Evolutionary conservation across 2,888 invertebrate genomes (phyloP).

Genomic region (Sthenelais limicola): DNA sequence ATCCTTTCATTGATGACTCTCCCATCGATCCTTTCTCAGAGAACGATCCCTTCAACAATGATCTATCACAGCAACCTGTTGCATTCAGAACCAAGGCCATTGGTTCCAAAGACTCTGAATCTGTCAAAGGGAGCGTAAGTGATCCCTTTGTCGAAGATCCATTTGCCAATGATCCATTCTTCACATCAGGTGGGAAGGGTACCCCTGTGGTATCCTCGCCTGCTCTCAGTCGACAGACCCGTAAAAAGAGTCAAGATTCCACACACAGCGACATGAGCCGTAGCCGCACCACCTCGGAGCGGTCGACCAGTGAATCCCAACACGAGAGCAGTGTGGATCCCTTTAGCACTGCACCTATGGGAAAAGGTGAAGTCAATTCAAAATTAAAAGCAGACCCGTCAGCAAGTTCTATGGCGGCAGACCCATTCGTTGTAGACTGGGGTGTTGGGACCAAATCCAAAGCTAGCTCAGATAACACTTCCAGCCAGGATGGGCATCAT

Average conservation of each 20-base stretch:
- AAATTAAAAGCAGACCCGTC: conserved; percentile 28
- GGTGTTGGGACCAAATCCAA: neutral
- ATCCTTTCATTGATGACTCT: conserved; percentile 30
- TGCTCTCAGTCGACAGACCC: conserved; percentile 21
- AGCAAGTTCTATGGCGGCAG: conserved; percentile 21
- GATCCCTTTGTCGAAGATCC: conserved; percentile 38
- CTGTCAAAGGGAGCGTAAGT: conserved; percentile 32
- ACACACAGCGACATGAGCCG: conserved; percentile 17
- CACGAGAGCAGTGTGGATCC: conserved; percentile 19
- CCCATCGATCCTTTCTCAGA: conserved; percentile 34
- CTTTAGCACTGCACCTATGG: conserved; percentile 27
- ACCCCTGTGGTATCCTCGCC: conserved; percentile 26
- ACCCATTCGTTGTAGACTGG: conserved; percentile 31
- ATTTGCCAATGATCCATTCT: conserved; percentile 41
- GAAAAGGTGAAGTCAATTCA: conserved; percentile 14
- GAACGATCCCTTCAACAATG: conserved; percentile 34
- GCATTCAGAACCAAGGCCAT: conserved; percentile 30
- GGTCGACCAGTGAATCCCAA: conserved; percentile 34
- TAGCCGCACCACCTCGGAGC: conserved; percentile 28
- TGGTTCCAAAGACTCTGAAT: conserved; percentile 28
- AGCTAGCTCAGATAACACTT: neutral
- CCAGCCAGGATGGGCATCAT: neutral
- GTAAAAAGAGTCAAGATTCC: conserved; percentile 24
- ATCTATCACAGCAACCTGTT: conserved; percentile 18
- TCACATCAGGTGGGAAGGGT: conserved; percentile 33